Base-by-base conservation (phyloP, 2,113 vertebrate genomes). In the Rhea pennata region DNA sequence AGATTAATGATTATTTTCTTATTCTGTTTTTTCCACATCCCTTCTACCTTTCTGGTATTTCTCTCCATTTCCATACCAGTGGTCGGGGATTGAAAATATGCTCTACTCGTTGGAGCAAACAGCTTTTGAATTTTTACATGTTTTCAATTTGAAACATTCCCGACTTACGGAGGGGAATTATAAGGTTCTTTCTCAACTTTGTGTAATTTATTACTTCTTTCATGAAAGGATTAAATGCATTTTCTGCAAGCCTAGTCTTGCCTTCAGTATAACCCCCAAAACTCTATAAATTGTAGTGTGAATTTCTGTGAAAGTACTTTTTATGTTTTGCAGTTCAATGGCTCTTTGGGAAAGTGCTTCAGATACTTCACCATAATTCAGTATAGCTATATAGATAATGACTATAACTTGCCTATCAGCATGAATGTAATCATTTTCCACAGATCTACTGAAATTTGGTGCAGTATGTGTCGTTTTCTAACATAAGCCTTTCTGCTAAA, bases 91-190 rank as follows among this genome's bases (percentile, higher is more conserved):
- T 65, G 48, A 75, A 70, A 93, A 65, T 9, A 70, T 10, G 71
- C 11, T 90, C 44, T 73, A 36, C 71, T 46, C 36, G 53, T 95
- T 82, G 80, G 62, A 90, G 44, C 26, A 94, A 92, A 93, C 36
- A 50, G 36, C 22, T 89, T 93, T 67, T 70, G n/a, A 80, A 77
- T 93, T 94, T 94, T 91, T 90, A 65, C 46, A 29, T 70, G 20
- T 88, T 91, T 96, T 86, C 29, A 66, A 27, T 85, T 73, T 91
- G 71, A 96, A 91, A n/a, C 36, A 90, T 92, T 93, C 78, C 64
- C 84, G 53, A 62, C 67, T 93, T 67, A 80, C 40, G 59, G 54
- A 58, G 20, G 6, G 92, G 40, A 94, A 94, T 92, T 90, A 77
- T 50, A 92, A 84, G 12, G 5, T 7, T 67, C 3, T 15, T 23